Percentiles rank a stretch among this genome's conserved stretches.
phyloP scores from a whole-genome alignment of 2,888 invertebrate species.

The Helleia helle region DNA sequence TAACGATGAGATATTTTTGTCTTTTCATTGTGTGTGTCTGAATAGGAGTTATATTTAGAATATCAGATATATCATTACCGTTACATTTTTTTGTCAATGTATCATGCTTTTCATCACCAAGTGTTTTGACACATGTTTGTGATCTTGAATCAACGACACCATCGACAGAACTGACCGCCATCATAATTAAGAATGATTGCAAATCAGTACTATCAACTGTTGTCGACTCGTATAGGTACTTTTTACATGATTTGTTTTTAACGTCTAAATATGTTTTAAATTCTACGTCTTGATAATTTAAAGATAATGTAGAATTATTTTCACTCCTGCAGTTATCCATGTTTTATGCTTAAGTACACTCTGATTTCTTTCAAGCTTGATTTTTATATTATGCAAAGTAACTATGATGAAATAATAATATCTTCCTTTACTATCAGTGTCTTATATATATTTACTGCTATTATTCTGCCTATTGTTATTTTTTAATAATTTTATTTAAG shows the following conservation, averaged over 20 bases:
- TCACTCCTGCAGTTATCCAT: background rate
- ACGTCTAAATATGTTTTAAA: background rate
- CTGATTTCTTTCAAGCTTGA: no score
- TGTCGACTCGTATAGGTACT: background rate
- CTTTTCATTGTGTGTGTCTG: constrained; percentile 32
- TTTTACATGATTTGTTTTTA: background rate
- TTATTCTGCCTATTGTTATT: no score
- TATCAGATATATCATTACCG: constrained; percentile 20
- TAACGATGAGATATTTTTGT: constrained; percentile 34
- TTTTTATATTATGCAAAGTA: no score
- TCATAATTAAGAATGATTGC: constrained; percentile 49
- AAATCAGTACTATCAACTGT: constrained; percentile 30
- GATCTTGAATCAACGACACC: constrained; percentile 23
- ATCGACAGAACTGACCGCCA: constrained; percentile 40
- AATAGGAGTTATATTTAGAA: constrained; percentile 40
- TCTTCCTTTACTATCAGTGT: no score
- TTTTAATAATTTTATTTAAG: no score
- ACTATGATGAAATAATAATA: no score
- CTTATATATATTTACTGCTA: no score
- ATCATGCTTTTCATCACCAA: constrained; percentile 8
- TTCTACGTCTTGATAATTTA: background rate
- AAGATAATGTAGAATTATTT: background rate
- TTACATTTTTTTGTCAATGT: constrained; percentile 7
- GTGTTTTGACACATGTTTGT: constrained; percentile 10
- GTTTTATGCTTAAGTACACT: no score